Percentiles rank a stretch among this genome's conserved stretches.
These are phyloP conservation scores for Achroia grisella DNA, from an alignment of 1,140 invertebrate species.

Conservation along the genomic window DNA sequence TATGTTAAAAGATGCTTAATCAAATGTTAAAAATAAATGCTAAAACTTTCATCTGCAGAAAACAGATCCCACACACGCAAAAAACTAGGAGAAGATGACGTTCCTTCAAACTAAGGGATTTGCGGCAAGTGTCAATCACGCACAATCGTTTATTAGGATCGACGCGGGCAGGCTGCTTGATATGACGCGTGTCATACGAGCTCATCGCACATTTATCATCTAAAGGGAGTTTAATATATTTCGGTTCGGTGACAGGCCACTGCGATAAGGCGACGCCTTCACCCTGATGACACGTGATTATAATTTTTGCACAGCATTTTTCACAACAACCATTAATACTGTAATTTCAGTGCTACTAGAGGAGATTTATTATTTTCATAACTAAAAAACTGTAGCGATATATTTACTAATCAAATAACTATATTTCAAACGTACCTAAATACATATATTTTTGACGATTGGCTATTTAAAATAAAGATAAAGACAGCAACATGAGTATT, in stretches of 20 bases:
- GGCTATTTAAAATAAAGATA: too few relatives aligned
- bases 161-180: constrained; percentile 23
- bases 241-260: constrained; percentile 41
- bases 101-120: constrained; percentile 8
- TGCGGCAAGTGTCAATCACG: constrained; percentile 43
- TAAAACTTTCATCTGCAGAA: background rate
- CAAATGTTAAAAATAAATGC: too few relatives aligned
- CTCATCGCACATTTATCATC: constrained; percentile 59
- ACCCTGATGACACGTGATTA: constrained; percentile 25
- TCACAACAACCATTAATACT: constrained; percentile 1
- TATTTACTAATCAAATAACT: too few relatives aligned
- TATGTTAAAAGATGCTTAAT: too few relatives aligned
- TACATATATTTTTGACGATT: too few relatives aligned
- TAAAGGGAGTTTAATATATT: constrained; percentile 63
- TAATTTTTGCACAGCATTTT: constrained; percentile 18
- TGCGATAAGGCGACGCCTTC: constrained; percentile 36
- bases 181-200: constrained; percentile 20
- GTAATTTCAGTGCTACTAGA: constrained; percentile 1
- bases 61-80: constrained; percentile 2
- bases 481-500: too few relatives aligned
- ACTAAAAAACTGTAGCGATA: too few relatives aligned
- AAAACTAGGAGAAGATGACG: constrained; percentile 29
- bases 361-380: constrained; percentile 3
- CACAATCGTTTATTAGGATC: constrained; percentile 59
- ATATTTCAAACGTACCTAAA: too few relatives aligned